Evolutionary conservation across 2,113 vertebrate species (phyloP).

Genomic region (Pachypanchax playfairii): DNA sequence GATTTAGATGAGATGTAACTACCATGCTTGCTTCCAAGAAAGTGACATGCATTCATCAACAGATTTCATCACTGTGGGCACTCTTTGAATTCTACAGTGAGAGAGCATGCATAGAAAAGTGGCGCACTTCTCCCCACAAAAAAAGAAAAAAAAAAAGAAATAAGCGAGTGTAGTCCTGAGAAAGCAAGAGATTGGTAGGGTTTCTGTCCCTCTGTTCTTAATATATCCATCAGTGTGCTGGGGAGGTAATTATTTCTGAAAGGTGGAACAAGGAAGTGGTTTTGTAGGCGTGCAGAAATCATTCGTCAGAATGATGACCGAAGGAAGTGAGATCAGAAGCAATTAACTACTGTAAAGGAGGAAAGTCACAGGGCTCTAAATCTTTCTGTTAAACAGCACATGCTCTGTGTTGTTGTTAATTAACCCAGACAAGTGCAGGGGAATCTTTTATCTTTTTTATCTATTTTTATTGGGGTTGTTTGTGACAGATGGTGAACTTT

Average conservation of each 20-base stretch:
- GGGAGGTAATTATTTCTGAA: constrained; percentile 65
- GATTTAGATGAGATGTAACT: constrained; percentile 66
- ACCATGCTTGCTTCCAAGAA: constrained; percentile 55
- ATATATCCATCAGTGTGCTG: constrained; percentile 65
- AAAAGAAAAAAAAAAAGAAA: constrained; percentile 10
- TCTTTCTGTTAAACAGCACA: constrained; percentile 49
- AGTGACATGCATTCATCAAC: constrained; percentile 61
- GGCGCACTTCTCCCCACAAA: constrained; percentile 22
- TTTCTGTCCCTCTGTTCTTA: constrained; percentile 57
- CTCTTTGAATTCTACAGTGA: constrained; percentile 54
- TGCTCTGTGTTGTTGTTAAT: constrained; percentile 58
- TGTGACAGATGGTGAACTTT: constrained; percentile 3
- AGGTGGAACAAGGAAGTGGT: constrained; percentile 66
- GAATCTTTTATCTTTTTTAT: constrained; percentile 23
- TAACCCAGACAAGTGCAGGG: constrained; percentile 30
- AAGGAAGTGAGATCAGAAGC: constrained; percentile 67
- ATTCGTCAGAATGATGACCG: constrained; percentile 61
- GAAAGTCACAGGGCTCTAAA: constrained; percentile 56
- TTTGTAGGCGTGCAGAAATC: constrained; percentile 61
- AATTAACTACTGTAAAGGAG: constrained; percentile 54
- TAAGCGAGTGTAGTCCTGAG: constrained; percentile 35
- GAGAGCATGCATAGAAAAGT: constrained; percentile 40
- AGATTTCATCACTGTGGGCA: constrained; percentile 62
- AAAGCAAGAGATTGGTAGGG: constrained; percentile 47
- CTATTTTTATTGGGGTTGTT: constrained; percentile 1